Evolutionary conservation across 2,797 vertebrate species (phyloP).

Genomic region (Syngnathus acus): DNA sequence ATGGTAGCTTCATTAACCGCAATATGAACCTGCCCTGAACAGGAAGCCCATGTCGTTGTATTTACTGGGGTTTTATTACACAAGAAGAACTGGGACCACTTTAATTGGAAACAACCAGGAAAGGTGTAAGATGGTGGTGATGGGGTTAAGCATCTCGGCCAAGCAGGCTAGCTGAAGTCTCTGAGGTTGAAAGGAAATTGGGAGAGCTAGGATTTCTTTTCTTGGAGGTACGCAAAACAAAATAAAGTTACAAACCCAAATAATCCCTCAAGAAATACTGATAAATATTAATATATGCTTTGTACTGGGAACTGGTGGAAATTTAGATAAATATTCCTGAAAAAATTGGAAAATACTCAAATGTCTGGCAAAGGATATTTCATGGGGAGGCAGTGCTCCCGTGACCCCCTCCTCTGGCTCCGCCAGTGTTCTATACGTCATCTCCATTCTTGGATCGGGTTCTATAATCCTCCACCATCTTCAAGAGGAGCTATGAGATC

Average conservation of each 20-base stretch:
- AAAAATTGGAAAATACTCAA: too few relatives aligned
- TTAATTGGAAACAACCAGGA: constrained; percentile 50
- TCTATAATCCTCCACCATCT: background rate
- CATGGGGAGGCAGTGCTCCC: too few relatives aligned
- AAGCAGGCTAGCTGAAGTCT: background rate
- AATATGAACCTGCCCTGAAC: constrained; percentile 48
- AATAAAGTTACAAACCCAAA: too few relatives aligned
- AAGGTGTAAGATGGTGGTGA: constrained; percentile 9
- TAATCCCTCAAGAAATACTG: too few relatives aligned
- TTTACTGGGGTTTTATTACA: constrained; percentile 49
- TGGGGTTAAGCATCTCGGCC: constrained; percentile 17
- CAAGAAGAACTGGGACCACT: constrained; percentile 36
- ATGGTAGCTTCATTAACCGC: constrained; percentile 60
- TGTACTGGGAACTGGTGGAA: too few relatives aligned
- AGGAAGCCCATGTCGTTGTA: constrained; percentile 40
- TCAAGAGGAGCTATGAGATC: background rate
- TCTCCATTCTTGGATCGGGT: background rate
- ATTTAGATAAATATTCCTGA: too few relatives aligned
- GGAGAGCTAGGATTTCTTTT: too few relatives aligned
- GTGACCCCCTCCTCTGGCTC: too few relatives aligned
- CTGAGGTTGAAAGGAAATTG: background rate
- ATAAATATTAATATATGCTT: background rate
- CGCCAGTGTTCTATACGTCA: background rate
- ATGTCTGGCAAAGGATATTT: too few relatives aligned
- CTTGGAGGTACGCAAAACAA: too few relatives aligned